A percentile compares a stretch with the other conserved stretches of the same genome.
phyloP scores from a whole-genome alignment of 2,113 vertebrate species.

The Alethe diademata region DNA sequence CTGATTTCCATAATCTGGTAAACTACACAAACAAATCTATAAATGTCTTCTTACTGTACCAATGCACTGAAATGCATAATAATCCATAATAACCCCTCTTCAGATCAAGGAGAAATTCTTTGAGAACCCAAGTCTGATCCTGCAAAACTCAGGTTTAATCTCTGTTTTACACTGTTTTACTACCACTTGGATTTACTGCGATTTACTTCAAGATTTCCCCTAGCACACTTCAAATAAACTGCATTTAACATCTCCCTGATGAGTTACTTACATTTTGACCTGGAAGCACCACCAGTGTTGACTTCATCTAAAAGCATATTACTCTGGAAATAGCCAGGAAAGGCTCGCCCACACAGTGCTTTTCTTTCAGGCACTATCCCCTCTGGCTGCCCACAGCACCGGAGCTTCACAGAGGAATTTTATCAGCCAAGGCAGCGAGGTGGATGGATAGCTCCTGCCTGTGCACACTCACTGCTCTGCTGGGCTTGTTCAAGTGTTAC shows the following conservation, averaged over 20 bases:
- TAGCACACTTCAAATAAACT: not conserved
- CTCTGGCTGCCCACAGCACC: not conserved
- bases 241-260: not conserved
- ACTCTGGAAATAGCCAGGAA: not conserved
- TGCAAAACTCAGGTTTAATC: not conserved
- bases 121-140: not conserved
- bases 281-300: not conserved
- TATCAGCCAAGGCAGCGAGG: not conserved
- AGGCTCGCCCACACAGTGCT: rapidly evolving
- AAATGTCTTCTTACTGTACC: not conserved
- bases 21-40: not conserved
- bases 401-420: not conserved
- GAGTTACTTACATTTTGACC: not conserved
- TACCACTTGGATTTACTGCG: not conserved
- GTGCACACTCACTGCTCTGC: not conserved
- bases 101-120: not conserved
- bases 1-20: not conserved
- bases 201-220: not conserved
- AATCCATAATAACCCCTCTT: not conserved
- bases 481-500: not conserved
- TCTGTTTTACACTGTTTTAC: not conserved
- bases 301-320: not conserved
- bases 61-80: rapidly evolving
- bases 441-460: not conserved
- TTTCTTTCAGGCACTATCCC: not conserved